These are phyloP conservation scores for Thalassaphorura encarpata DNA, from an alignment of 1,140 invertebrate species.

Conservation along the genomic window DNA sequence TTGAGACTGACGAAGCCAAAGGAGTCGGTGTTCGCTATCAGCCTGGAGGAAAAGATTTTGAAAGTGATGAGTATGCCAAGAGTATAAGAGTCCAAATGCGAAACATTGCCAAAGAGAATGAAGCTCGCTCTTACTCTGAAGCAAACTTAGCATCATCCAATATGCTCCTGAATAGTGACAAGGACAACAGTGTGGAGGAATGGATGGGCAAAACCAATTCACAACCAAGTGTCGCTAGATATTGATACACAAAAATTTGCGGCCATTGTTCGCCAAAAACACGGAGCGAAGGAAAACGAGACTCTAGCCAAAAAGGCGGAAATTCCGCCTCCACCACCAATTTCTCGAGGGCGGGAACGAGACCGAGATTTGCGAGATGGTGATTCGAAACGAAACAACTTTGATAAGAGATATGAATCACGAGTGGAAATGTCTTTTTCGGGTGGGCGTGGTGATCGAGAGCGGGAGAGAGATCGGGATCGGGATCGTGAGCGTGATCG, in stretches of 20 bases:
- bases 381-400: conserved; percentile 1
- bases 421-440: conserved; percentile 23
- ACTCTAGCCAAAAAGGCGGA: conserved; percentile 1
- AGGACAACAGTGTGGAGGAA: conserved; percentile 25
- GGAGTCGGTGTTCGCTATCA: too few species aligned
- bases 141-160: background rate
- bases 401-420: conserved; percentile 9
- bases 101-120: conserved; percentile 44
- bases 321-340: background rate
- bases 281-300: conserved; percentile 22
- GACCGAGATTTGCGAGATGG: background rate
- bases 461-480: conserved; percentile 14
- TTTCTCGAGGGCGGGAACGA: conserved; percentile 1
- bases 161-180: background rate
- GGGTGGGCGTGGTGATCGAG: conserved; percentile 18
- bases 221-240: conserved; percentile 23
- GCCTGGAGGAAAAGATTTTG: too few species aligned
- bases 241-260: conserved; percentile 33
- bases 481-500: conserved; percentile 2
- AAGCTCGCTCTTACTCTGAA: too few species aligned
- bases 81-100: conserved; percentile 58
- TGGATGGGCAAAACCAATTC: conserved; percentile 32
- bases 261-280: conserved; percentile 29
- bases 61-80: too few species aligned
- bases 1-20: too few species aligned